Conservation (phyloP, 2,797 vertebrate species). For the Salarias fasciatus region DNA sequence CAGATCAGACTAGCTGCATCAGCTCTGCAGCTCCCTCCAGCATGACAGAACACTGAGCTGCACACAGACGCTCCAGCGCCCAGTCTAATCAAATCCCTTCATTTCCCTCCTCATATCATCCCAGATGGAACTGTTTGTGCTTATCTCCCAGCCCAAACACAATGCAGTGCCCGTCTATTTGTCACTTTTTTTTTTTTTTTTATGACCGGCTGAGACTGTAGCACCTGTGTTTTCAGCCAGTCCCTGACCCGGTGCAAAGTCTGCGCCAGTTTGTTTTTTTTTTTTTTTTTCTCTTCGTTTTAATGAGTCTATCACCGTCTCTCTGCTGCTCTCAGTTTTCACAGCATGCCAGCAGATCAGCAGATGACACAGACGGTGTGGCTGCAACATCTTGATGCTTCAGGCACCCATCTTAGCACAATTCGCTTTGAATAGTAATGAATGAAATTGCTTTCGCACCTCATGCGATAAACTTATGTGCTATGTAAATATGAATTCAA, state of each 20-base stretch:
- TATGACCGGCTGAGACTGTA: slow-evolving; percentile 17
- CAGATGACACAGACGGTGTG: slow-evolving; percentile 44
- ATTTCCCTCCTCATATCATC: slow-evolving; percentile 10
- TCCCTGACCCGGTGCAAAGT: slow-evolving; percentile 13
- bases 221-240: slow-evolving; percentile 42
- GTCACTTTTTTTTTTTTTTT: slow-evolving; percentile 11
- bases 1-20: not conserved
- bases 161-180: slow-evolving; percentile 13
- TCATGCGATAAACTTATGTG: not conserved
- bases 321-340: slow-evolving; percentile 34
- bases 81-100: slow-evolving; percentile 2
- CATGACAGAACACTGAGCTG: not conserved
- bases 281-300: too few species aligned
- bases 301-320: slow-evolving; percentile 16
- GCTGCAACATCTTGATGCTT: slow-evolving; percentile 32
- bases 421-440: slow-evolving; percentile 24
- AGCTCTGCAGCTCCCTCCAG: not conserved
- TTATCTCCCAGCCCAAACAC: slow-evolving; percentile 17
- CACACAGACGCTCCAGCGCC: not conserved
- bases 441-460: slow-evolving; percentile 6
- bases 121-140: not conserved
- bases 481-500: slow-evolving; percentile 2
- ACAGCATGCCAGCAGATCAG: slow-evolving; percentile 33
- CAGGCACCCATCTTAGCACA: slow-evolving; percentile 9
- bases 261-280: slow-evolving; percentile 34